Evolutionary conservation across 2,113 vertebrate species (phyloP).

Genomic region (Agapornis roseicollis): DNA sequence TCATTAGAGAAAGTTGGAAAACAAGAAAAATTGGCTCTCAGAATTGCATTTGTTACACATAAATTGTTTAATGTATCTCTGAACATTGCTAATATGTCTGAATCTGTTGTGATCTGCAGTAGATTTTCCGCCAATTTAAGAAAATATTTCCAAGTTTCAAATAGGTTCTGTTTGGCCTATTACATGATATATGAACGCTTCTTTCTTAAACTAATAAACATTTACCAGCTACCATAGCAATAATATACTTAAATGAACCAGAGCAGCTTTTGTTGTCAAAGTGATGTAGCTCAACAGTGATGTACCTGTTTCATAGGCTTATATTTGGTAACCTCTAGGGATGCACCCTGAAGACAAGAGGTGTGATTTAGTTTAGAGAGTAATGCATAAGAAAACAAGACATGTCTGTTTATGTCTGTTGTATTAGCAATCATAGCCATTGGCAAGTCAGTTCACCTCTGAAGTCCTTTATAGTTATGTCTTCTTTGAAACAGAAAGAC

Average conservation of each 20-base stretch:
- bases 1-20: background rate
- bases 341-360: background rate
- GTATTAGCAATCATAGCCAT: background rate
- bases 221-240: background rate
- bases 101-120: background rate
- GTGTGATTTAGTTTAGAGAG: background rate
- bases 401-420: background rate
- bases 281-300: background rate
- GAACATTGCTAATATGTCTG: background rate
- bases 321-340: background rate
- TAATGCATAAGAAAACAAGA: background rate
- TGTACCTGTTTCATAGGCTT: background rate
- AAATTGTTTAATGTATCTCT: background rate
- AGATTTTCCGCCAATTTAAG: background rate
- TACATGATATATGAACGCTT: background rate
- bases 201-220: background rate
- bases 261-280: background rate
- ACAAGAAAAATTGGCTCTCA: background rate
- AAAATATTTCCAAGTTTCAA: background rate
- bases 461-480: background rate
- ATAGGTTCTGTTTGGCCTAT: background rate
- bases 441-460: background rate
- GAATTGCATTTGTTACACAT: background rate
- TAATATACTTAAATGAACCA: background rate
- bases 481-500: background rate